Percentiles rank a stretch among this genome's conserved stretches.
These are phyloP conservation scores for Zelleria hepariella DNA, from an alignment of 2,888 invertebrate genomes.

Conservation along the genomic window DNA sequence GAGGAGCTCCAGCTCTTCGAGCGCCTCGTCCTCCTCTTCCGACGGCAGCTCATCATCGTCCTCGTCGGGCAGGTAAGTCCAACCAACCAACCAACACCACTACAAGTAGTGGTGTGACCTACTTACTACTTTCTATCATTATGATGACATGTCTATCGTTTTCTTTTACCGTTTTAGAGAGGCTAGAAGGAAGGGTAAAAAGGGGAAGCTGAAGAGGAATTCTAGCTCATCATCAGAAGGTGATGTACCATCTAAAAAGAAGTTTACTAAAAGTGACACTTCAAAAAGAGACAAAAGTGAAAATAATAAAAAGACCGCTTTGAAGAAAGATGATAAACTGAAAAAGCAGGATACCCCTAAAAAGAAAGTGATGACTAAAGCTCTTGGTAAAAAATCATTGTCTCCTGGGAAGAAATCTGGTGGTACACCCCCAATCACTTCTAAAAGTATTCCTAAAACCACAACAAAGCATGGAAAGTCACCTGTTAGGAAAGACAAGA, in stretches of 20 bases:
- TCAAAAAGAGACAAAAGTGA: conserved; percentile 56
- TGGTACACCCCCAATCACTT: conserved; percentile 63
- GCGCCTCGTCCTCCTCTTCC: conserved; percentile 75
- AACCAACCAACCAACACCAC: neutral
- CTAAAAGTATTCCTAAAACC: conserved; percentile 52
- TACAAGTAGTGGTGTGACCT: too few relatives aligned
- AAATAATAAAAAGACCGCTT: conserved; percentile 47
- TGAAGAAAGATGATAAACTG: conserved; percentile 57
- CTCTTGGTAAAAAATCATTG: conserved; percentile 60
- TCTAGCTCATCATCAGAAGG: conserved; percentile 78
- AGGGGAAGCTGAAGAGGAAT: conserved; percentile 70
- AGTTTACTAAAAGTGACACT: conserved; percentile 56
- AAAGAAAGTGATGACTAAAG: conserved; percentile 48
- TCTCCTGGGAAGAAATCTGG: conserved; percentile 66
- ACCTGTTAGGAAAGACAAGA: conserved; percentile 55
- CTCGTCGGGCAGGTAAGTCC: conserved; percentile 62
- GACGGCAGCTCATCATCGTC: conserved; percentile 77
- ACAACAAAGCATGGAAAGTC: conserved; percentile 58
- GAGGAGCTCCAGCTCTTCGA: conserved; percentile 75
- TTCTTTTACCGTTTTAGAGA: conserved; percentile 33
- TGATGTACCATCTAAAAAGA: conserved; percentile 68
- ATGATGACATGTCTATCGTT: neutral
- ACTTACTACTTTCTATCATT: neutral
- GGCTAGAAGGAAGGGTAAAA: conserved; percentile 63
- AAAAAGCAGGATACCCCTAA: conserved; percentile 52